Evolutionary conservation across 2,797 vertebrate species (phyloP).

Genomic region (Rhynchonycteris naso): DNA sequence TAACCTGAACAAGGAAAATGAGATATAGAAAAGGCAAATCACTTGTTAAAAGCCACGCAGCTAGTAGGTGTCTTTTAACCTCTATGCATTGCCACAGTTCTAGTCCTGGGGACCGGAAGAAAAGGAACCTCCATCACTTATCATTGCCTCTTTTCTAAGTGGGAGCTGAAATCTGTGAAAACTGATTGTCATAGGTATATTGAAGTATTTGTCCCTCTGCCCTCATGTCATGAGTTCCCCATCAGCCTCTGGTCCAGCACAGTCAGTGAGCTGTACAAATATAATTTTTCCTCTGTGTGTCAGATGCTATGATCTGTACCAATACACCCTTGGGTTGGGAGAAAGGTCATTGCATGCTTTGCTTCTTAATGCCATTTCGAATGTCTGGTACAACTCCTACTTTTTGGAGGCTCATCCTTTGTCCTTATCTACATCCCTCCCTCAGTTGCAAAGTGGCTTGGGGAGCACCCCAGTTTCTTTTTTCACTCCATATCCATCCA

Average conservation of each 20-base stretch:
- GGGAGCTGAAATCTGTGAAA: background rate
- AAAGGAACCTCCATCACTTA: background rate
- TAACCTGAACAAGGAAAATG: background rate
- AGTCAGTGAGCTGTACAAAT: background rate
- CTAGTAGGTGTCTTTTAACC: background rate
- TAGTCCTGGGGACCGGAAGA: background rate
- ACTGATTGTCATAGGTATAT: background rate
- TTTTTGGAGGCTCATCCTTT: background rate
- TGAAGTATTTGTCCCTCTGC: background rate
- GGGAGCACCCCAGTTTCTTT: background rate
- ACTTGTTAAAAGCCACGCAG: background rate
- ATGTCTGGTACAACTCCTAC: background rate
- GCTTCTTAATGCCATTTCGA: background rate
- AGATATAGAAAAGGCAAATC: background rate
- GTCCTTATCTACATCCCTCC: background rate
- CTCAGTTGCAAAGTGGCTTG: background rate
- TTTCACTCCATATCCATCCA: background rate
- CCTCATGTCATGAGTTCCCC: background rate
- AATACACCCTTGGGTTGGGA: background rate
- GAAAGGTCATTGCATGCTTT: background rate
- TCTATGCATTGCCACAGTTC: background rate
- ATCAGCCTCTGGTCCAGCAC: background rate
- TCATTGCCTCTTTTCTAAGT: background rate
- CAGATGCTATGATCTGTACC: background rate
- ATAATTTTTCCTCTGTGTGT: background rate